These are phyloP conservation scores for Apteryx owenii DNA, from an alignment of 2,113 vertebrate species.

Conservation along the genomic window DNA sequence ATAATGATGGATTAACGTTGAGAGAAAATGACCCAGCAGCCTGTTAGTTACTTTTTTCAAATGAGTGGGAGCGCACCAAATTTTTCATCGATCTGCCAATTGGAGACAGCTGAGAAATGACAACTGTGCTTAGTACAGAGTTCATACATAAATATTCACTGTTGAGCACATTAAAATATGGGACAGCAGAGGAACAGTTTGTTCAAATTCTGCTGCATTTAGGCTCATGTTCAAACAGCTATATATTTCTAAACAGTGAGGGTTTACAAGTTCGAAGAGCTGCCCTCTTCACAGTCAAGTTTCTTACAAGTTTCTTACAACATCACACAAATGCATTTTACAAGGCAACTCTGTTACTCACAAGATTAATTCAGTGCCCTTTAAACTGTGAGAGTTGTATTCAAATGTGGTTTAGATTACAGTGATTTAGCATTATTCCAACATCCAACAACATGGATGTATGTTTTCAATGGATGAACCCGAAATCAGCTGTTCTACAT, in stretches of 20 bases:
- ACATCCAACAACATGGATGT: slow-evolving; percentile 59
- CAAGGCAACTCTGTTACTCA: slow-evolving; percentile 59
- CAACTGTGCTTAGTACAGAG: slow-evolving; percentile 24
- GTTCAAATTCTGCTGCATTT: not conserved
- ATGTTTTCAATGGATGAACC: slow-evolving; percentile 65
- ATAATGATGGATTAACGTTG: slow-evolving; percentile 77
- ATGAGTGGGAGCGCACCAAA: slow-evolving; percentile 69
- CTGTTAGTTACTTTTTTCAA: slow-evolving; percentile 71
- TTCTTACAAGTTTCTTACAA: slow-evolving; percentile 59
- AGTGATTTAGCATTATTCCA: slow-evolving; percentile 71
- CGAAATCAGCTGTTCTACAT: slow-evolving; percentile 69
- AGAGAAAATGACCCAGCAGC: slow-evolving; percentile 70
- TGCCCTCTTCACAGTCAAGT: slow-evolving; percentile 38
- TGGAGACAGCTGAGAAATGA: slow-evolving; percentile 75
- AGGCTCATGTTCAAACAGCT: slow-evolving; percentile 1
- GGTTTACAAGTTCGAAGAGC: slow-evolving; percentile 65
- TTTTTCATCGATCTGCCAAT: slow-evolving; percentile 74
- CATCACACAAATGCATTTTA: slow-evolving; percentile 58
- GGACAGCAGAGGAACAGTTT: slow-evolving; percentile 28
- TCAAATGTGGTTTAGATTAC: slow-evolving; percentile 75
- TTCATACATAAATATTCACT: slow-evolving; percentile 54
- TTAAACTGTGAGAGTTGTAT: slow-evolving; percentile 63
- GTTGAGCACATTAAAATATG: slow-evolving; percentile 57
- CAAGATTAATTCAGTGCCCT: slow-evolving; percentile 73
- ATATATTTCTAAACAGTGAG: slow-evolving; percentile 38